Conservation (phyloP, 2,888 invertebrate genomes). For the Thera britannica region DNA sequence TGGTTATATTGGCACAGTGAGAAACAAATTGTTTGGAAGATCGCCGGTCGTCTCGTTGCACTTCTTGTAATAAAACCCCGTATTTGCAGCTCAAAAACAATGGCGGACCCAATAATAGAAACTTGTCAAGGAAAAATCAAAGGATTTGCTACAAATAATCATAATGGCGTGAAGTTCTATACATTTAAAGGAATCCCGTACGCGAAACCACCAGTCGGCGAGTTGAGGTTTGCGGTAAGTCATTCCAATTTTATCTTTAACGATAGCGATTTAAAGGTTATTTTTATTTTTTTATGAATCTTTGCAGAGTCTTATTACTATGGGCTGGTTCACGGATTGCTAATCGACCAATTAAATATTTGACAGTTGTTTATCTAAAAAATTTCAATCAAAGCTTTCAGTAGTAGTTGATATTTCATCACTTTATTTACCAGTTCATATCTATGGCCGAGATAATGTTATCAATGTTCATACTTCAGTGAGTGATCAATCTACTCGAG, state of each 20-base stretch:
- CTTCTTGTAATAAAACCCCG: background rate
- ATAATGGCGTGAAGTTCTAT: conserved; percentile 66
- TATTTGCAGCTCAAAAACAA: conserved; percentile 14
- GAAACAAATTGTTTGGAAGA: background rate
- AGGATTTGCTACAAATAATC: conserved; percentile 66
- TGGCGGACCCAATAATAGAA: conserved; percentile 59
- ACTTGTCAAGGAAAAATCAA: conserved; percentile 77
- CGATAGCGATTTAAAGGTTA: background rate
- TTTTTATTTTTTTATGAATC: background rate
- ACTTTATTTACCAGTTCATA: too few species aligned
- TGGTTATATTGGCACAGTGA: background rate
- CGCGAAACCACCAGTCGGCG: conserved; percentile 79
- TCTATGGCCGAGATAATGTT: too few species aligned
- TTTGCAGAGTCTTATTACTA: too few species aligned
- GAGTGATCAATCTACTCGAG: too few species aligned
- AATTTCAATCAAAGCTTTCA: too few species aligned
- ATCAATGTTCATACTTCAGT: too few species aligned
- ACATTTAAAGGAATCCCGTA: conserved; percentile 76
- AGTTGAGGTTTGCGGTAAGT: conserved; percentile 61
- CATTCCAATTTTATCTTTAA: background rate
- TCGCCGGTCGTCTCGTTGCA: background rate
- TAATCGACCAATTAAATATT: too few species aligned
- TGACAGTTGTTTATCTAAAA: too few species aligned
- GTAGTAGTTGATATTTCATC: too few species aligned
- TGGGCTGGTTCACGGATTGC: too few species aligned